phyloP scores from a whole-genome alignment of 37 sponge, comb jelly and placozoan species.

The Chondrilla cf. caribensis region DNA sequence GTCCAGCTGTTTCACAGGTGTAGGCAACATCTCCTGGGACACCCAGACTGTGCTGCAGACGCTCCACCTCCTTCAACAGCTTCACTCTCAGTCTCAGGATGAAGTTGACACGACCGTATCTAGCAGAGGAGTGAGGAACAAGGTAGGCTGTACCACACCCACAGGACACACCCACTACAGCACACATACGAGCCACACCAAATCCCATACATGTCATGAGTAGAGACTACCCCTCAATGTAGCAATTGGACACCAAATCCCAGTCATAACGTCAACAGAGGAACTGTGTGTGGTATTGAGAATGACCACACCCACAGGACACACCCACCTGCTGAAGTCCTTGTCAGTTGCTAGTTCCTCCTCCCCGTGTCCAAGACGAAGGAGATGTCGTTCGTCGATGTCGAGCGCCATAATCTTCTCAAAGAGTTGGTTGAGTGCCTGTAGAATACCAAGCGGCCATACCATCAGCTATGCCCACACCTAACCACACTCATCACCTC shows the following conservation, averaged over 20 bases:
- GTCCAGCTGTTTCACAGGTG: slow-evolving; percentile 98
- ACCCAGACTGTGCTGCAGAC: slow-evolving; percentile 87
- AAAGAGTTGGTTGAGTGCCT: slow-evolving; percentile 90
- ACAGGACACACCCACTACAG: neutral
- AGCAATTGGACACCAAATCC: no score
- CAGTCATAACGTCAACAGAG: neutral
- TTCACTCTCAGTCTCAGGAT: slow-evolving; percentile 90
- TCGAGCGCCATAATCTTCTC: slow-evolving; percentile 98
- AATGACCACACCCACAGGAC: neutral
- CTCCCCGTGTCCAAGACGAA: slow-evolving; percentile 96
- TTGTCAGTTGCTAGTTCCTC: slow-evolving; percentile 96
- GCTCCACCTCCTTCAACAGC: slow-evolving; percentile 91
- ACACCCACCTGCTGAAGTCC: slow-evolving; percentile 90
- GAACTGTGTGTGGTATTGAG: neutral
- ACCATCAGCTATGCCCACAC: neutral
- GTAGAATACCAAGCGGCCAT: neutral
- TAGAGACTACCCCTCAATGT: no score
- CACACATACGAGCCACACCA: no score
- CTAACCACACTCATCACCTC: neutral
- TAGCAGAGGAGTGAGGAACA: neutral
- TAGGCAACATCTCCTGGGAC: slow-evolving; percentile 95
- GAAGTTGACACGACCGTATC: slow-evolving; percentile 98
- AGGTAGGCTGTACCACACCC: neutral
- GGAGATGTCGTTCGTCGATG: slow-evolving; percentile 96
- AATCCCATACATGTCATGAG: no score